These are phyloP conservation scores for Paratilapia polleni DNA, from an alignment of 2,113 vertebrate genomes.

Conservation along the genomic window DNA sequence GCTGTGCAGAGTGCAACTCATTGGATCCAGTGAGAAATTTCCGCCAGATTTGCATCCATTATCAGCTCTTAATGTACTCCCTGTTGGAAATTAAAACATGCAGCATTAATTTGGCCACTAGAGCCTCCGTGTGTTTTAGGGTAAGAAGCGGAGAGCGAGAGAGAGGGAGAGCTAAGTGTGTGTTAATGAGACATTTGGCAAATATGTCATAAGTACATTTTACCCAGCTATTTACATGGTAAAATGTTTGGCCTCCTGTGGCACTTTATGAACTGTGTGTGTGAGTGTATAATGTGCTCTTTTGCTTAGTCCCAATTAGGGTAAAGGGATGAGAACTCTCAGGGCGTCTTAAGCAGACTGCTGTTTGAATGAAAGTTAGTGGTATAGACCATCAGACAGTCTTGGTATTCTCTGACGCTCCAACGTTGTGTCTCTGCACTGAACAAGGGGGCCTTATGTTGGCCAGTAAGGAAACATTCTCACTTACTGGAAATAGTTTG, in stretches of 20 bases:
- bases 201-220: slow-evolving; percentile 46
- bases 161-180: slow-evolving; percentile 30
- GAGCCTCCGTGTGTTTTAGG: slow-evolving; percentile 59
- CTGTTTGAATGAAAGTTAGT: not conserved
- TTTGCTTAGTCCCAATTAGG: slow-evolving; percentile 17
- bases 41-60: slow-evolving; percentile 76
- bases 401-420: not conserved
- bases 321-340: not conserved
- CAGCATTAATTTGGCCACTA: slow-evolving; percentile 81
- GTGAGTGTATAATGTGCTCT: slow-evolving; percentile 1
- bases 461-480: not conserved
- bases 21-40: slow-evolving; percentile 71
- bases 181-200: slow-evolving; percentile 64
- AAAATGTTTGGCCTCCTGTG: slow-evolving; percentile 57
- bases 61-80: slow-evolving; percentile 78
- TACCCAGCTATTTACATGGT: slow-evolving; percentile 46
- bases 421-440: not conserved
- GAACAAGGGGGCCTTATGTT: too few species aligned
- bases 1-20: slow-evolving; percentile 63
- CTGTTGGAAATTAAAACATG: slow-evolving; percentile 76
- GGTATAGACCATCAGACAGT: not conserved
- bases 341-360: not conserved
- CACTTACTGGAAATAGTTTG: not conserved
- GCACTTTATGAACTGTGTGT: slow-evolving; percentile 29
- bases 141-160: slow-evolving; percentile 10